Conservation (phyloP, 2,888 invertebrate genomes). For the Steromphala cineraria region DNA sequence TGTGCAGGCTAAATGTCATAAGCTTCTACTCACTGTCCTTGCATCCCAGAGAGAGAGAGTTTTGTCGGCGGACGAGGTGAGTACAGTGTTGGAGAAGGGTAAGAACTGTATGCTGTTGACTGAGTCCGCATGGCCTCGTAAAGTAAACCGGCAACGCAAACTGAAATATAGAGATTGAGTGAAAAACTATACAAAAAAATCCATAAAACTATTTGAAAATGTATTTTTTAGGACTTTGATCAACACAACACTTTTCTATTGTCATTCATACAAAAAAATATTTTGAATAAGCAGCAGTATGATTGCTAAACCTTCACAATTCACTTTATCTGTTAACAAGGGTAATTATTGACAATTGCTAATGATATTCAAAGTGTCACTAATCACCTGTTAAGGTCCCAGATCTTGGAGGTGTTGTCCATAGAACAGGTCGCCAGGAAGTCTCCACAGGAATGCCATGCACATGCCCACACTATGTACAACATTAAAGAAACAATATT, state of each 20-base stretch:
- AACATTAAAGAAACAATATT: not conserved
- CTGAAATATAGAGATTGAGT: slow-evolving; percentile 41
- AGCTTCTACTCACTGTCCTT: slow-evolving; percentile 66
- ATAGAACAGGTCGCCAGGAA: slow-evolving; percentile 75
- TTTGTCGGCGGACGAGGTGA: slow-evolving; percentile 75
- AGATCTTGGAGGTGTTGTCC: slow-evolving; percentile 74
- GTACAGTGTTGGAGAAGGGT: slow-evolving; percentile 73
- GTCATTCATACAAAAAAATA: not conserved
- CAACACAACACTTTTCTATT: too few relatives aligned
- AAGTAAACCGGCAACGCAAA: slow-evolving; percentile 71
- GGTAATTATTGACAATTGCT: too few relatives aligned
- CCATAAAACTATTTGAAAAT: not conserved
- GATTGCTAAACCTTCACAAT: not conserved
- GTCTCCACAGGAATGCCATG: slow-evolving; percentile 75
- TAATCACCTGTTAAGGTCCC: slow-evolving; percentile 72
- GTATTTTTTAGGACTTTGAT: too few relatives aligned
- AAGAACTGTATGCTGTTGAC: slow-evolving; percentile 75
- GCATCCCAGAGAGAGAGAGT: slow-evolving; percentile 76
- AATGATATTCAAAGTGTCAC: too few relatives aligned
- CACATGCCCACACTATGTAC: slow-evolving; percentile 72
- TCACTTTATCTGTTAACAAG: too few relatives aligned
- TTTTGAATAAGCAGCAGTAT: not conserved
- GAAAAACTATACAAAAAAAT: not conserved
- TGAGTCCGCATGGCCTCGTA: slow-evolving; percentile 75
- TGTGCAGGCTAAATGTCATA: too few relatives aligned